phyloP scores from a whole-genome alignment of 2,797 vertebrate genomes.

The Amphiprion clarkii region DNA sequence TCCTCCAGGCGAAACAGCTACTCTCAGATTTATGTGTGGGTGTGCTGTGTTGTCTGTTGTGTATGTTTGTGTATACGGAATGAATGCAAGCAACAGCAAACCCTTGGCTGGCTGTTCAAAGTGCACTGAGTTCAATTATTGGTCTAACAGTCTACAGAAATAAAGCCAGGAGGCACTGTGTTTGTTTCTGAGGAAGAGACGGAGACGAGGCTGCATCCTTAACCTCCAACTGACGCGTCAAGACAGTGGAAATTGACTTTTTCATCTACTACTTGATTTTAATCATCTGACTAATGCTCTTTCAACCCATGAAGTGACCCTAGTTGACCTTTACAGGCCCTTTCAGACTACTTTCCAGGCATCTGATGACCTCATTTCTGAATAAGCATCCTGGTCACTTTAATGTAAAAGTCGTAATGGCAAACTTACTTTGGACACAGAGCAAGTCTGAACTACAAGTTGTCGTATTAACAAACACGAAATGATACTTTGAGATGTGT shows the following conservation, averaged over 20 bases:
- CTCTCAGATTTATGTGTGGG: slow-evolving; percentile 64
- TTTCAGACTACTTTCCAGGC: too few species aligned
- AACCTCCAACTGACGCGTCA: slow-evolving; percentile 30
- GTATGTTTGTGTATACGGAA: slow-evolving; percentile 35
- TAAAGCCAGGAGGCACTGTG: not conserved
- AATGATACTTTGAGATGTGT: too few species aligned
- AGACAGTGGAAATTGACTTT: slow-evolving; percentile 20
- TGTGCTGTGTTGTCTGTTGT: slow-evolving; percentile 44
- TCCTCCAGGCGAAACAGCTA: slow-evolving; percentile 70
- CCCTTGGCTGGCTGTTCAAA: slow-evolving; percentile 49
- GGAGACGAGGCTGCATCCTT: slow-evolving; percentile 5
- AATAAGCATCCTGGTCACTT: too few species aligned
- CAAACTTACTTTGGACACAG: too few species aligned
- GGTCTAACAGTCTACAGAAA: slow-evolving; percentile 25
- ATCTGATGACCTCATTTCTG: too few species aligned
- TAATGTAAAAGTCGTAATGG: too few species aligned
- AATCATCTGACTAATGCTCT: slow-evolving; percentile 11
- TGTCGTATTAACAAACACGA: too few species aligned
- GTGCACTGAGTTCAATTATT: slow-evolving; percentile 56
- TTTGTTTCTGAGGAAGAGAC: slow-evolving; percentile 37
- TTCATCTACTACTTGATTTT: slow-evolving; percentile 15
- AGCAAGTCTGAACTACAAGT: too few species aligned
- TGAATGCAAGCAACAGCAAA: slow-evolving; percentile 47
- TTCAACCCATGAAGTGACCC: slow-evolving; percentile 11
- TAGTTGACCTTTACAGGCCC: not conserved